A percentile compares a stretch with the other conserved stretches of the same genome.
These are phyloP conservation scores for Aurelia aurita complex sp. Pacific DNA, from an alignment of 30 jellyfish, hydroid and myxozoan genomes.

Conservation along the genomic window DNA sequence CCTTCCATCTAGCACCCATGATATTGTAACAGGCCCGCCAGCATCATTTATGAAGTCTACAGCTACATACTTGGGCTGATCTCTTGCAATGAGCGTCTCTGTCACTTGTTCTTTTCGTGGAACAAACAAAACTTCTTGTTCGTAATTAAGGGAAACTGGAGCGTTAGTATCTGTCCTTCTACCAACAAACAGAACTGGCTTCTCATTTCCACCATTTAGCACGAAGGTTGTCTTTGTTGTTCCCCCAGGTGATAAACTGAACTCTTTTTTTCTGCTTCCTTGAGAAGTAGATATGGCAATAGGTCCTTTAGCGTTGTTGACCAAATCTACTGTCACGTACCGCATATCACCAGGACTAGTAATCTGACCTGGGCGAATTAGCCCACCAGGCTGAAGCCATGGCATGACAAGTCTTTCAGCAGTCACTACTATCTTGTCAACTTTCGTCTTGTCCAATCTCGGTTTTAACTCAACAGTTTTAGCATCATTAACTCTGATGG, in stretches of 20 bases:
- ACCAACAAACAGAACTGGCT: conserved; percentile 6
- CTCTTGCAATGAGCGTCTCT: conserved; percentile 25
- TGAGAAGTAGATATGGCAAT: not conserved
- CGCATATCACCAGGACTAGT: not conserved
- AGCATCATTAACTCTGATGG: conserved; percentile 15
- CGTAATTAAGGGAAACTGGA: conserved; percentile 6
- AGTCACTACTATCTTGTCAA: conserved; percentile 17
- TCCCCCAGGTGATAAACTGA: conserved; percentile 6
- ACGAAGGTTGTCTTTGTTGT: conserved; percentile 8
- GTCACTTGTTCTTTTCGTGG: conserved; percentile 42
- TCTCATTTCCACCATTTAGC: not conserved
- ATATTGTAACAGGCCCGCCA: not conserved
- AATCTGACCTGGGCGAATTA: not conserved
- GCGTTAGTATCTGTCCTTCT: conserved; percentile 4
- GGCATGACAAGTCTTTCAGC: conserved; percentile 21
- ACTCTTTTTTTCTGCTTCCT: not conserved
- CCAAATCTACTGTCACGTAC: conserved; percentile 25
- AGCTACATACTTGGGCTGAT: conserved; percentile 16
- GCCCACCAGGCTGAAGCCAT: not conserved
- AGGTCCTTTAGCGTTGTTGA: conserved; percentile 36
- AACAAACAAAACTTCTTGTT: not conserved
- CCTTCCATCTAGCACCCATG: not conserved
- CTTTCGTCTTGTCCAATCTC: not conserved
- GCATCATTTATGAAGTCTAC: conserved; percentile 28
- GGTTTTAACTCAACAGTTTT: not conserved